phyloP scores from a whole-genome alignment of 2,113 vertebrate genomes.

The Halichoerus grypus region DNA sequence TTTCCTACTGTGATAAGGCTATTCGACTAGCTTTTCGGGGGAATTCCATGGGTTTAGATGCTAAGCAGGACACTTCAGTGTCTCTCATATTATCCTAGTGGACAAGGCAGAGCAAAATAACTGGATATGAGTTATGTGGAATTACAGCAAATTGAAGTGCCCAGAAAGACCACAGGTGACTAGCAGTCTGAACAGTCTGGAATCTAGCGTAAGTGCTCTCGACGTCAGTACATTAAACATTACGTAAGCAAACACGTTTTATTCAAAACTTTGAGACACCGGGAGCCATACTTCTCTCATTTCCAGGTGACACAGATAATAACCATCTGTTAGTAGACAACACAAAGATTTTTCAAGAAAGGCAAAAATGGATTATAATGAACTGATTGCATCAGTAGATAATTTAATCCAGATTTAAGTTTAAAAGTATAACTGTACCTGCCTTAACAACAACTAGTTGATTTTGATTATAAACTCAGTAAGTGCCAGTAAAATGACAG shows the following conservation, averaged over 20 bases:
- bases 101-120: neutral
- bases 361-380: neutral
- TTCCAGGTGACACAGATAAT: neutral
- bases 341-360: neutral
- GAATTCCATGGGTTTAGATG: neutral
- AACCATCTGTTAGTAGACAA: neutral
- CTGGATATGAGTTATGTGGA: neutral
- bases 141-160: neutral
- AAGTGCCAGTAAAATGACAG: neutral
- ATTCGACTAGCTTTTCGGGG: neutral
- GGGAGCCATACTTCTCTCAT: neutral
- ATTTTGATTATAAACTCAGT: neutral
- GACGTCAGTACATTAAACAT: neutral
- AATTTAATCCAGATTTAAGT: neutral
- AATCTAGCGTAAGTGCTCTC: neutral
- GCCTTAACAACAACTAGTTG: neutral
- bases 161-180: fast-evolving
- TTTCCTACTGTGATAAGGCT: neutral
- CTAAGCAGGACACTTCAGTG: neutral
- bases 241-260: neutral
- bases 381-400: neutral
- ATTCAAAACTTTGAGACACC: neutral
- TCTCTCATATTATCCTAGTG: neutral
- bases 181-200: neutral
- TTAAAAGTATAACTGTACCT: neutral